phyloP scores from a whole-genome alignment of 2,888 invertebrate genomes.

The Gisinianus flammeolus region DNA sequence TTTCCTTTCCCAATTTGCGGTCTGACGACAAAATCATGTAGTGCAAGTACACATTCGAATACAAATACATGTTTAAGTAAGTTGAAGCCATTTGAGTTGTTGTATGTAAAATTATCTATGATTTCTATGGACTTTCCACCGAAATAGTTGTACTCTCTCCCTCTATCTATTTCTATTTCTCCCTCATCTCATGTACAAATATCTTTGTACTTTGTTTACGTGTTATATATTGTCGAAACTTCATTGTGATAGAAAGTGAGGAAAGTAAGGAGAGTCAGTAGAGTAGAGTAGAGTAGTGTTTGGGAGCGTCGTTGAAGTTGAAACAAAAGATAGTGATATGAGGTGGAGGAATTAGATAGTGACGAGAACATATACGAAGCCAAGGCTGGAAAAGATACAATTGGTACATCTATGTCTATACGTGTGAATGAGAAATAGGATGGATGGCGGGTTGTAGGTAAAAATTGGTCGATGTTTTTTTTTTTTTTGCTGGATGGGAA shows the following conservation, averaged over 20 bases:
- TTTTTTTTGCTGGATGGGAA: not conserved
- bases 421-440: constrained; percentile 49
- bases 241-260: not conserved
- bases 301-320: constrained; percentile 36
- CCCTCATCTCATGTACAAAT: not conserved
- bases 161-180: not conserved
- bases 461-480: not conserved
- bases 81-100: not conserved
- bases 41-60: not conserved
- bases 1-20: not conserved
- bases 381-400: constrained; percentile 18
- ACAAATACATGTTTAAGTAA: not conserved
- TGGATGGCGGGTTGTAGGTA: constrained; percentile 27
- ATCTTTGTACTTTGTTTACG: not conserved
- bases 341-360: constrained; percentile 47
- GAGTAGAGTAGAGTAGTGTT: no score
- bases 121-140: not conserved
- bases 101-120: not conserved
- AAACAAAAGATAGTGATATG: constrained; percentile 48
- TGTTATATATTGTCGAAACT: not conserved
- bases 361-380: not conserved
- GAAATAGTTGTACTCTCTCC: not conserved
- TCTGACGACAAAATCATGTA: not conserved
- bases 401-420: constrained; percentile 39
- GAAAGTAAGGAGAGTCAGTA: not conserved